Evolutionary conservation across 1,140 invertebrate species (phyloP).

Genomic region (Rhagoletis pomonella): DNA sequence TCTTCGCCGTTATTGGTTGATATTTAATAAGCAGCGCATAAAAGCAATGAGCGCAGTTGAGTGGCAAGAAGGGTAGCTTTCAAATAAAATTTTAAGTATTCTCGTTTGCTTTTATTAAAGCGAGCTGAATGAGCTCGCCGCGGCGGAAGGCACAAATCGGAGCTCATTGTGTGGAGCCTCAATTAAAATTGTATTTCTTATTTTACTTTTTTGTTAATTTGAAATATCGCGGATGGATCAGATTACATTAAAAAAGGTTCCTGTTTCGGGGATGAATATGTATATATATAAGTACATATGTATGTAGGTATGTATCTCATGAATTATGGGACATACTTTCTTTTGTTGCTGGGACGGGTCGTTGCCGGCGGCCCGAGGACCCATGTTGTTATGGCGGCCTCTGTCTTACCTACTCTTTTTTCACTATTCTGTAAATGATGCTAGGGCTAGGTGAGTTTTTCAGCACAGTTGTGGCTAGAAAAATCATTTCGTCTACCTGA

Average conservation of each 20-base stretch:
- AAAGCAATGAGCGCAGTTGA: slow-evolving; percentile 1
- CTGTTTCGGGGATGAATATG: too few species aligned
- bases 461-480: too few species aligned
- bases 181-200: background rate
- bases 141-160: background rate
- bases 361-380: too few species aligned
- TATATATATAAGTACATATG: too few species aligned
- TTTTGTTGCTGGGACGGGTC: too few species aligned
- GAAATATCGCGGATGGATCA: background rate
- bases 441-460: too few species aligned
- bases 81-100: slow-evolving; percentile 42
- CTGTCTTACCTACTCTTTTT: too few species aligned
- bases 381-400: too few species aligned
- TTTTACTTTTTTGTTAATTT: background rate
- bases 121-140: background rate
- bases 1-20: slow-evolving; percentile 9
- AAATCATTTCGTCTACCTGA: too few species aligned
- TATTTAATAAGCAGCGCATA: slow-evolving; percentile 34
- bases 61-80: background rate
- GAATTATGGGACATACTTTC: too few species aligned
- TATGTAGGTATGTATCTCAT: too few species aligned
- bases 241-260: background rate
- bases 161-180: background rate
- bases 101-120: background rate
- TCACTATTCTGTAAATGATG: too few species aligned